Evolutionary conservation across 2,888 invertebrate genomes (phyloP).

Genomic region (Dorcus hopei): DNA sequence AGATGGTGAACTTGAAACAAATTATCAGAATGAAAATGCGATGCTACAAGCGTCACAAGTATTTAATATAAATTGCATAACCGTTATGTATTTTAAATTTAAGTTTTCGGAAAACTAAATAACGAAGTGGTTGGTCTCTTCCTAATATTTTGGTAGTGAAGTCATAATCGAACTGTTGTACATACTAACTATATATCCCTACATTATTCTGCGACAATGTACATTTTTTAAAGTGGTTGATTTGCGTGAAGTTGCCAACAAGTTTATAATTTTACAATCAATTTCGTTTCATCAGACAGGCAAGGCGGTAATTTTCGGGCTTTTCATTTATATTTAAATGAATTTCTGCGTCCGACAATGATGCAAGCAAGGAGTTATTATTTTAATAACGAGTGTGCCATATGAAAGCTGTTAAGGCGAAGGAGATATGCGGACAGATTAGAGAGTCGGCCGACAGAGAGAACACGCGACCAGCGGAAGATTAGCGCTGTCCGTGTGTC

Average conservation of each 20-base stretch:
- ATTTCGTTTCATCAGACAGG: background rate
- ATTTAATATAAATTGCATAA: too few species aligned
- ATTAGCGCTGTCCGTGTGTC: constrained; percentile 45
- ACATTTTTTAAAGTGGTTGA: too few species aligned
- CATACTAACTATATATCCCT: too few species aligned
- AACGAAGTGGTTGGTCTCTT: too few species aligned
- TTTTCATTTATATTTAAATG: constrained; percentile 20
- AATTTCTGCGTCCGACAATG: constrained; percentile 11
- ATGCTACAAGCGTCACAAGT: too few species aligned
- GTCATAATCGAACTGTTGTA: too few species aligned
- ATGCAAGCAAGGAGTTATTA: constrained; percentile 15
- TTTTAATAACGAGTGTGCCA: constrained; percentile 15
- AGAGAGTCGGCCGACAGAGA: constrained; percentile 32
- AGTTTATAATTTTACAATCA: constrained; percentile 1
- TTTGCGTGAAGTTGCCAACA: background rate
- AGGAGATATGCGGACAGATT: constrained; percentile 41
- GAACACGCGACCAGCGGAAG: constrained; percentile 44
- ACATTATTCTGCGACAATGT: too few species aligned
- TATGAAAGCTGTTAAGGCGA: constrained; percentile 21
- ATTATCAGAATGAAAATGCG: too few species aligned
- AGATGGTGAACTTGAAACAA: too few species aligned
- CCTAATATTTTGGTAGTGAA: too few species aligned
- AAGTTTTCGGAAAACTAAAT: too few species aligned
- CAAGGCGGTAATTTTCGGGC: constrained; percentile 8
- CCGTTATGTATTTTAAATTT: too few species aligned